Conservation (phyloP, 1,140 invertebrate genomes). For the Brachionus manjavacas region DNA sequence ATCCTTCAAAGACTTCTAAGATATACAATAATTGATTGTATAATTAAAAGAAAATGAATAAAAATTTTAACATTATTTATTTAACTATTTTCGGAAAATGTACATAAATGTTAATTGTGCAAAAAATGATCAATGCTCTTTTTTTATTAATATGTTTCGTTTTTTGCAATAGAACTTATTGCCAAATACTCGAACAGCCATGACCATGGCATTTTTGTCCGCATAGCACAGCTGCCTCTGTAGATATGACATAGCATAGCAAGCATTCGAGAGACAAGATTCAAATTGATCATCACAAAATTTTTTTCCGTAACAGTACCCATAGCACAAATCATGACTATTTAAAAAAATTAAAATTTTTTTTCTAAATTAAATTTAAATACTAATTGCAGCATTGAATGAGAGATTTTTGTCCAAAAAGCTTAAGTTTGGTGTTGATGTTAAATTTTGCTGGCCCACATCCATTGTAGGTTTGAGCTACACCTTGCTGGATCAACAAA, state of each 20-base stretch:
- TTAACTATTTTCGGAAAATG: neutral
- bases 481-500: too few species aligned
- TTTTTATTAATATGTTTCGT: neutral
- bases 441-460: slow-evolving; percentile 9
- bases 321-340: slow-evolving; percentile 17
- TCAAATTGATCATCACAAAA: slow-evolving; percentile 13
- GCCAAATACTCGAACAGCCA: slow-evolving; percentile 21
- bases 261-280: slow-evolving; percentile 1
- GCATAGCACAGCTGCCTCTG: neutral
- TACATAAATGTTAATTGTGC: too few species aligned
- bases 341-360: neutral
- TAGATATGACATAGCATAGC: neutral
- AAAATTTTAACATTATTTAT: neutral
- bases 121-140: neutral
- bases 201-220: neutral
- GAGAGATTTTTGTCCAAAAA: neutral
- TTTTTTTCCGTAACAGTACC: neutral
- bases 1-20: too few species aligned
- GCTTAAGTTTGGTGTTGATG: neutral
- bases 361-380: neutral
- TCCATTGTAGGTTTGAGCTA: neutral
- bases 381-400: slow-evolving; percentile 30
- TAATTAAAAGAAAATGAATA: too few species aligned
- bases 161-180: slow-evolving; percentile 15
- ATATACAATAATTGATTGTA: too few species aligned